Evolutionary conservation across 2,797 vertebrate species (phyloP), one percentile per base, ranked within the genome.

Genomic region (Lepus oiostolus): DNA sequence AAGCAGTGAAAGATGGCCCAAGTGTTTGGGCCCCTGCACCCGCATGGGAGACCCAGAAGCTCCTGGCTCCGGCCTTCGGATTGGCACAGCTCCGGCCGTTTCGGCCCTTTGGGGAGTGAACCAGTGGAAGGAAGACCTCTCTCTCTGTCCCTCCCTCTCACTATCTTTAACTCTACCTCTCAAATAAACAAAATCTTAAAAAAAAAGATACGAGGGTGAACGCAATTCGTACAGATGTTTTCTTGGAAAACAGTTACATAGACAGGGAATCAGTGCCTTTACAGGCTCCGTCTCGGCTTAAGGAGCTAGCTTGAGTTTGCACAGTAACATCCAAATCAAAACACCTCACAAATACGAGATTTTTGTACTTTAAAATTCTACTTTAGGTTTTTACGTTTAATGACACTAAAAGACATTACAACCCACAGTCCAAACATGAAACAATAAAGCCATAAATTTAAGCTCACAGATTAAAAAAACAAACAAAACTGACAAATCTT

Each of bases 271-370:
- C 52, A 65, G 35, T 28, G 38, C 60, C 52, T 85, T 92, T 28
- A 67, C 3, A 92, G 71, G 16, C n/a, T 85, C 35, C 28, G 7
- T 74, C 70, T 93, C 75, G 72, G 28, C 42, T 74, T 62, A 91
- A 90, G 58, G 35, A 75, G 24, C 58, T 47, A 65, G 12, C 88
- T 88, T 74, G 60, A 95, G 19, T 79, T 94, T 83, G 63, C 86
- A 74, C 12, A 28, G 19, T 38, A 84, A 87, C 4, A 32, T 70
- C 58, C 62, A 85, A 94, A 91, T 35, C 52, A 71, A n/a, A 91
- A 88, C 76, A 79, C n/a, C 70, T 94, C 80, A 86, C 38, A 90
- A 96, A 95, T 76, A 32, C 47, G 79, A 75, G 35, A 90, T 12
- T 85, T 85, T 50, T 75, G 24, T 52, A 80, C 52, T 83, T 88